Base-by-base conservation (phyloP, 2,797 vertebrate genomes). In the Sylvia borin region DNA sequence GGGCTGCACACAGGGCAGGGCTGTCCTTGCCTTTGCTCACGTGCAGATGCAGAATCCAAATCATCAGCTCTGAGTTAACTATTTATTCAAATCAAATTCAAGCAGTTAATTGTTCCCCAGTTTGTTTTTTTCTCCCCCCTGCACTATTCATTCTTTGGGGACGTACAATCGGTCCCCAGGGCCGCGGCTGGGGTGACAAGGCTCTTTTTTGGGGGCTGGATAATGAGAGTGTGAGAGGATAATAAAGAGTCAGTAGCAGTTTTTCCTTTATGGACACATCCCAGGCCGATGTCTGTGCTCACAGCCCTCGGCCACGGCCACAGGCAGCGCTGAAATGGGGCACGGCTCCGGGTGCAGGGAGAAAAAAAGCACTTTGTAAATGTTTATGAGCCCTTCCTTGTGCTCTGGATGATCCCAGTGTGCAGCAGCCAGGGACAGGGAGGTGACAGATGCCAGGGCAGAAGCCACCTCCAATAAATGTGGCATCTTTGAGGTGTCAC, bases 61-160 rank as follows among this genome's bases (percentile, higher is more conserved):
- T 20, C 92, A 48, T 88, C 72, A 92, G 91, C 91, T 85, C 86
- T 42, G 12, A 79, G 77, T 95, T 83, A 38, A 88, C 74, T 62
- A 51, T 85, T 96, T 92, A 96, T 96, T 97, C 93, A 93, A 83
- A 80, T 65, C 72, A 42, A 61, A 85, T 45, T 96, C 91, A 96
- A 92, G 38, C 72, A 34, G 48, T 79, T 94, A 24, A 94, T 96
- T 96, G 95, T 95, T 90, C 68, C 86, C 67, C 5, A 57, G 95
- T 53, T 79, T n/a, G n/a, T n/a, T 8, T 36, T 36, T 36, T 36
- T 36, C 53, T 45, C 26, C n/a, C 70, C 77, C 77, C 86, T 20
- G 75, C 82, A 11, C 91, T 80, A 3, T 95, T 76, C 87, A 88
- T 92, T 91, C 36, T 40, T 90, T 90, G 76, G 54, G 62, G 43